These are phyloP conservation scores for Taenioides sp. DNA, from an alignment of 2,797 vertebrate genomes.

Conservation along the genomic window DNA sequence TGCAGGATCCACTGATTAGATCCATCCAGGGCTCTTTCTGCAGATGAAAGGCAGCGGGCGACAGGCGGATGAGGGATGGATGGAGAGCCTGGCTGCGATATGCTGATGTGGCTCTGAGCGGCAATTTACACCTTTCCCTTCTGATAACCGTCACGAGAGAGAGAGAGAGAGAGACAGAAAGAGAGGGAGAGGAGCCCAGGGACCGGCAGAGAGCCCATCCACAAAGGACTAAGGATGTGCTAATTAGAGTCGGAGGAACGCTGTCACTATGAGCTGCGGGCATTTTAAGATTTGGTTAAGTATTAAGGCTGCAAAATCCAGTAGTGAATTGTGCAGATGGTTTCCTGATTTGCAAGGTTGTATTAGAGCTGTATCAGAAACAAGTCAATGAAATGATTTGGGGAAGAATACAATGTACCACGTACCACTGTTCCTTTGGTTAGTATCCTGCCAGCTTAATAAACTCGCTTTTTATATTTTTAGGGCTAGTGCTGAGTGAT, in stretches of 20 bases:
- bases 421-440: too few relatives aligned
- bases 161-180: too few relatives aligned
- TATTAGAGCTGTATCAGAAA: neutral
- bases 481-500: too few relatives aligned
- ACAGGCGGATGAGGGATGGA: slow-evolving; percentile 41
- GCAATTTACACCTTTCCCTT: slow-evolving; percentile 71
- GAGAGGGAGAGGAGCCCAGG: slow-evolving; percentile 35
- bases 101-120: slow-evolving; percentile 54
- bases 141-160: slow-evolving; percentile 58
- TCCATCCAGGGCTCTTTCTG: slow-evolving; percentile 25
- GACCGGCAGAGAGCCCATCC: slow-evolving; percentile 32
- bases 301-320: neutral
- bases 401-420: too few relatives aligned
- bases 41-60: slow-evolving; percentile 40
- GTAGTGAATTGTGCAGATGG: neutral
- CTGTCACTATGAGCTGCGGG: slow-evolving; percentile 22
- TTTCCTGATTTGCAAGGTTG: neutral
- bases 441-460: too few relatives aligned
- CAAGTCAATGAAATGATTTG: neutral
- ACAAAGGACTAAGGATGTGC: slow-evolving; percentile 37
- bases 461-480: too few relatives aligned
- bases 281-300: neutral
- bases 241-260: slow-evolving; percentile 56
- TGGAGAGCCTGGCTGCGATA: slow-evolving; percentile 36
- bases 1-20: slow-evolving; percentile 33